A percentile compares a stretch with the other conserved stretches of the same genome.
Conservation (phyloP, 2,797 vertebrate genomes). For the Caiman crocodilus region DNA sequence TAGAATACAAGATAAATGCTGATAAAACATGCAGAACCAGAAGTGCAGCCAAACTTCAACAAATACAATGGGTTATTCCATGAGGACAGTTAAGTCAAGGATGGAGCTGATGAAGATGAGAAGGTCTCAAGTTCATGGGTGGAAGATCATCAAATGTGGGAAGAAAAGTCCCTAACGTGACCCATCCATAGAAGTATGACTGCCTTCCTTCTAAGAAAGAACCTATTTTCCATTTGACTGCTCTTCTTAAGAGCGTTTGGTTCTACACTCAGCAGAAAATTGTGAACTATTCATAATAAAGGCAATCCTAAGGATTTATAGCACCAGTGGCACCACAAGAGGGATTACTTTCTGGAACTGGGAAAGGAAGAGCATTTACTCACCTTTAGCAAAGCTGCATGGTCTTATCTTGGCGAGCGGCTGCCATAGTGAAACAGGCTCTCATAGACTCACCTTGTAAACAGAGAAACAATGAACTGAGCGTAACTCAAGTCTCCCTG, state of each 20-base stretch:
- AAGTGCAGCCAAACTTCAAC: background rate
- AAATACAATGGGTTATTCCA: background rate
- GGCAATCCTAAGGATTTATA: background rate
- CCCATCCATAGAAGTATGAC: background rate
- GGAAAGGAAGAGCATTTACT: background rate
- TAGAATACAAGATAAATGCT: background rate
- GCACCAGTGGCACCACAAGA: background rate
- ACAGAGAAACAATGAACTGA: background rate
- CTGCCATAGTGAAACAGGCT: constrained; percentile 37
- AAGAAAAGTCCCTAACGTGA: background rate
- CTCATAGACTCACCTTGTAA: background rate
- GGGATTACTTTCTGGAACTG: background rate
- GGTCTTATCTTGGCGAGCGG: background rate
- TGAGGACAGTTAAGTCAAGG: background rate
- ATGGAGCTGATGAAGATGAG: background rate
- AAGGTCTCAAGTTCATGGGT: background rate
- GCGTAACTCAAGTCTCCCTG: background rate
- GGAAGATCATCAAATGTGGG: background rate
- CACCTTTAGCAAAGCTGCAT: background rate
- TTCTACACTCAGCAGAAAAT: background rate
- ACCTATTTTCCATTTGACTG: background rate
- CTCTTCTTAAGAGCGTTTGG: background rate
- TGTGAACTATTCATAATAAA: background rate
- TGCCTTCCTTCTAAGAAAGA: background rate
- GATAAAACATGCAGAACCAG: background rate